Conservation (phyloP, 1,140 invertebrate genomes). For the Drosophila saltans region DNA sequence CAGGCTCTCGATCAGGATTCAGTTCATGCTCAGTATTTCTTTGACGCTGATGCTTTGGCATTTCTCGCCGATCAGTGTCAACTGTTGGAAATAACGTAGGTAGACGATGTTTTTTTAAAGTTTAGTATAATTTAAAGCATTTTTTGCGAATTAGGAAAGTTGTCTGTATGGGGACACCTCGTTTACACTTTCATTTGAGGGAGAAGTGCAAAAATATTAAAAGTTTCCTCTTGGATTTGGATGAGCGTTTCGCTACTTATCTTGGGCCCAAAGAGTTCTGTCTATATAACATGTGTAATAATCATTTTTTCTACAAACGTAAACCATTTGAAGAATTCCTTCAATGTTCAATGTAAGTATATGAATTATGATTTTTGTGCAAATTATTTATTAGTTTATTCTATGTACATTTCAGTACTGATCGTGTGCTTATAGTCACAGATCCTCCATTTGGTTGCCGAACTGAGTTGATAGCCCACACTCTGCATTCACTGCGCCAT, state of each 20-base stretch:
- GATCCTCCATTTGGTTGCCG: conserved; percentile 96
- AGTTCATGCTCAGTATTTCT: conserved; percentile 91
- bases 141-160: conserved; percentile 84
- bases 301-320: conserved; percentile 90
- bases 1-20: conserved; percentile 87
- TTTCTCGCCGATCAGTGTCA: conserved; percentile 84
- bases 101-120: neutral
- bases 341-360: conserved; percentile 80
- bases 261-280: conserved; percentile 88
- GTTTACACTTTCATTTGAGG: conserved; percentile 88
- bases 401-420: conserved; percentile 82
- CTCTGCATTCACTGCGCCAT: conserved; percentile 86
- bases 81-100: conserved; percentile 84
- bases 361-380: neutral
- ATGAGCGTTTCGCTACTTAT: conserved; percentile 89
- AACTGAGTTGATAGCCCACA: conserved; percentile 90
- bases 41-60: conserved; percentile 84
- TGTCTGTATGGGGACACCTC: conserved; percentile 91
- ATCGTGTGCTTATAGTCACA: conserved; percentile 87
- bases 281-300: conserved; percentile 95
- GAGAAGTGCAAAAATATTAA: conserved; percentile 55
- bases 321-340: conserved; percentile 86
- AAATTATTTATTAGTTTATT: conserved; percentile 22
- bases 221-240: conserved; percentile 90
- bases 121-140: neutral